Conservation (phyloP, 2,113 vertebrate species). For the Elgaria multicarinata region DNA sequence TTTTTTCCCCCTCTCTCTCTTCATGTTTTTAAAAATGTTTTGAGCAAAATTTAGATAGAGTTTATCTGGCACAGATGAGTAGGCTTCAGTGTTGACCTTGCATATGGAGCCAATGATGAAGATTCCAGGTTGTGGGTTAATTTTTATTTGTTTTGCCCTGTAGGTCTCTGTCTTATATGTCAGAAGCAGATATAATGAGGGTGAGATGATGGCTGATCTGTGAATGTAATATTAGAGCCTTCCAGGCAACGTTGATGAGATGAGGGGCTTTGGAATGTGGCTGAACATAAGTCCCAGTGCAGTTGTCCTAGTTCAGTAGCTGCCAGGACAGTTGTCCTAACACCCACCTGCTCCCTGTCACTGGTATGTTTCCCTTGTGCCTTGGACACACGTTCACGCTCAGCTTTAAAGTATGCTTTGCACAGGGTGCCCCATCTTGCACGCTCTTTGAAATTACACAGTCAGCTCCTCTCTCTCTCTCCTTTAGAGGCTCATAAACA, state of each 20-base stretch:
- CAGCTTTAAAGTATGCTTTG: constrained; percentile 58
- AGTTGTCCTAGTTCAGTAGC: neutral
- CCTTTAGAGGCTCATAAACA: constrained; percentile 69
- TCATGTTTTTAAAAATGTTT: neutral
- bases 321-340: neutral
- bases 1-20: accelerated
- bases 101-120: constrained; percentile 30
- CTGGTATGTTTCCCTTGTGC: constrained; percentile 33
- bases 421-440: constrained; percentile 43
- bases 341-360: constrained; percentile 12
- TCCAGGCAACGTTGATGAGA: neutral
- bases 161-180: constrained; percentile 18
- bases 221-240: neutral
- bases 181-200: constrained; percentile 5
- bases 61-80: constrained; percentile 29
- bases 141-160: constrained; percentile 19
- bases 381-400: constrained; percentile 56
- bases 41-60: constrained; percentile 22
- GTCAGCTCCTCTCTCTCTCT: constrained; percentile 64
- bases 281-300: neutral
- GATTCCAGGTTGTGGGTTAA: neutral
- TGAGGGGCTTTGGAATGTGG: neutral
- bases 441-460: constrained; percentile 55
- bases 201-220: neutral
- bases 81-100: constrained; percentile 45